phyloP scores from a whole-genome alignment of 1,140 invertebrate genomes.

The Drosophila insularis region DNA sequence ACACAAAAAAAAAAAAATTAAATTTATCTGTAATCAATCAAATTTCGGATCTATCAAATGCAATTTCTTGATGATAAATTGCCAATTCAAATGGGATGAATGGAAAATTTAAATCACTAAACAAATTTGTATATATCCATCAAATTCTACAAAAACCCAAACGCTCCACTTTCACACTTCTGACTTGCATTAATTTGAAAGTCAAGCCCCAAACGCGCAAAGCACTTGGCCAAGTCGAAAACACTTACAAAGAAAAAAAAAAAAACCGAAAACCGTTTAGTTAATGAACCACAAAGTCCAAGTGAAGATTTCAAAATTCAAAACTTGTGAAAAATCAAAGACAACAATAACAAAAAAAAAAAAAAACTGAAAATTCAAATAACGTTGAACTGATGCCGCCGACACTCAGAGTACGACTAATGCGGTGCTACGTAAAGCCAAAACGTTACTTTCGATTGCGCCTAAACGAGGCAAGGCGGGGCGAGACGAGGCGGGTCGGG shows the following conservation, averaged over 20 bases:
- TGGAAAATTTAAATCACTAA: neutral
- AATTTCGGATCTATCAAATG: neutral
- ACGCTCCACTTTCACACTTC: constrained; percentile 2
- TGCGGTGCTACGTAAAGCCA: constrained; percentile 69
- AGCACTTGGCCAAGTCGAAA: neutral
- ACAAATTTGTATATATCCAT: neutral
- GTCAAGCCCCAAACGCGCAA: neutral
- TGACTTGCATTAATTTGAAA: constrained; percentile 1
- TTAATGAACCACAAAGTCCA: neutral
- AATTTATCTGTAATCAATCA: too few relatives aligned
- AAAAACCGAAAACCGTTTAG: neutral
- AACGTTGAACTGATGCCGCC: constrained; percentile 70
- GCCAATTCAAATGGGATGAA: neutral
- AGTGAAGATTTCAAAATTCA: neutral
- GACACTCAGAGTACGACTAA: constrained; percentile 70
- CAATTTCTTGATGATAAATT: constrained; percentile 2
- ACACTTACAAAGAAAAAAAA: neutral
- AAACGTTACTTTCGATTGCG: constrained; percentile 79
- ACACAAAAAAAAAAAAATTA: neutral
- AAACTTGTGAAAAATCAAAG: neutral
- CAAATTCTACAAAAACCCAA: neutral
- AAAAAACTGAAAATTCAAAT: constrained; percentile 9
- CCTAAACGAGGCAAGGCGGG: constrained; percentile 52
- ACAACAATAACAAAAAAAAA: neutral
- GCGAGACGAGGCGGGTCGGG: constrained; percentile 1